Evolutionary conservation across 1,140 invertebrate species (phyloP), one percentile per base, ranked within the genome.

Genomic region (Agrypnia vestita): DNA sequence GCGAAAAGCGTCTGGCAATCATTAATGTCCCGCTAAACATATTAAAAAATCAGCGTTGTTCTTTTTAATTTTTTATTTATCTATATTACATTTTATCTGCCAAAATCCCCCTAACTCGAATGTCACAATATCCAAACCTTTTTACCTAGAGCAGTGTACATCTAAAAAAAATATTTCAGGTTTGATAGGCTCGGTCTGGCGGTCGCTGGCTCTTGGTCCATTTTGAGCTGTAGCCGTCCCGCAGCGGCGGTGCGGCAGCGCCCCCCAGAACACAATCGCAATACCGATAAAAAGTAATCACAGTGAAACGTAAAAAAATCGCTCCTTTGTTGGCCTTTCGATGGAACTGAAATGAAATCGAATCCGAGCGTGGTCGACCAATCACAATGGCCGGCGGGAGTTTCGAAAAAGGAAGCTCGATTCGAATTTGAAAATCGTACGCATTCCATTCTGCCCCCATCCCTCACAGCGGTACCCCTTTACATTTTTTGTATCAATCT

Each of bases 241-340:
- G 25, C 25, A 6, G 25, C 25, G 1, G 25, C 25, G 6, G 59
- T 19, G 55, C 55, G 56, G 17, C 15, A 13, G 12, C 35, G 49
- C 74, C 74, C 62, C 55, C 73, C 74, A 62, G 74, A 62, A 76
- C 56, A 64, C 59, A 51, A 51, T 64, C 15, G 43, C 55, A 62
- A 73, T 15, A 12, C 8, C 25, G 35, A 76, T 64, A 76, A 62
- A 75, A 75, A 61, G 53, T 61, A 75, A 75, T 75, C 47, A 61
- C 59, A 75, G 12, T 73, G 3, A 12, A 35, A 17, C 15, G 15
- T 47, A 55, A 73, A 72, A 76, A 76, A 76, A 76, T 49, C 15
- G 74, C 74, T 56, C 19, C 71, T 49, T 61, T 64, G 74, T 55
- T 64, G 56, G n/a, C 49, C 74, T 47, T 76, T 76, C 74, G 74